Conservation (phyloP, 1,140 invertebrate species). For the Cephus cinctus region DNA sequence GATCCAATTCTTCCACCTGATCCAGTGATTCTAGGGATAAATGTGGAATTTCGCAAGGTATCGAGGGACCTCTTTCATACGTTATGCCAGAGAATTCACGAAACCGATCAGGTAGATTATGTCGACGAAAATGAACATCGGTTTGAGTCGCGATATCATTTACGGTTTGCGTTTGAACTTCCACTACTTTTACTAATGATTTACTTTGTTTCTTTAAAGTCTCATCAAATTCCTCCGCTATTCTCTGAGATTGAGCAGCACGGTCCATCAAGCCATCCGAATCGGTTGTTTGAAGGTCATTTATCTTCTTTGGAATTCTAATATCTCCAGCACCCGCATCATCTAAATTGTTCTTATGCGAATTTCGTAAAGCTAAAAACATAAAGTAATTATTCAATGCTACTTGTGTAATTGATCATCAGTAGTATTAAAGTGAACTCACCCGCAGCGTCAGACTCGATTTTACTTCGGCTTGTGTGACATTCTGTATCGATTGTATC, state of each 20-base stretch:
- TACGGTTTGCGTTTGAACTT: slow-evolving; percentile 53
- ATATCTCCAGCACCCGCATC: no score
- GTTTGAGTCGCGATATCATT: slow-evolving; percentile 55
- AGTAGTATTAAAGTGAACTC: no score
- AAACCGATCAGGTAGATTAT: slow-evolving; percentile 24
- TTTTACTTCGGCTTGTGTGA: neutral
- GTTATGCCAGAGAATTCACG: slow-evolving; percentile 26
- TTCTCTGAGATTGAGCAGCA: no score
- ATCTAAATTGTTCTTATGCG: no score
- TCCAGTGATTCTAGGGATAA: slow-evolving; percentile 41
- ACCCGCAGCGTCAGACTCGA: no score
- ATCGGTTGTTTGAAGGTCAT: no score
- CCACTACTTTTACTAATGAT: slow-evolving; percentile 35
- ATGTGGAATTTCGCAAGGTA: slow-evolving; percentile 25
- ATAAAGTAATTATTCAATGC: no score
- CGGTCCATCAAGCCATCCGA: no score
- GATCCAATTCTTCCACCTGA: slow-evolving; percentile 42
- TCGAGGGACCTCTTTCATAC: slow-evolving; percentile 25
- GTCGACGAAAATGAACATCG: slow-evolving; percentile 30
- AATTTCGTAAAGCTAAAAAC: no score
- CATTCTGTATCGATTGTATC: slow-evolving; percentile 7
- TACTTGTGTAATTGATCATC: no score
- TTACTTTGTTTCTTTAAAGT: slow-evolving; percentile 26
- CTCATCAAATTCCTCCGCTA: no score
- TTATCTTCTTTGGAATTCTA: no score